Conservation (phyloP, 2,888 invertebrate species). For the Microctonus hyperodae region DNA sequence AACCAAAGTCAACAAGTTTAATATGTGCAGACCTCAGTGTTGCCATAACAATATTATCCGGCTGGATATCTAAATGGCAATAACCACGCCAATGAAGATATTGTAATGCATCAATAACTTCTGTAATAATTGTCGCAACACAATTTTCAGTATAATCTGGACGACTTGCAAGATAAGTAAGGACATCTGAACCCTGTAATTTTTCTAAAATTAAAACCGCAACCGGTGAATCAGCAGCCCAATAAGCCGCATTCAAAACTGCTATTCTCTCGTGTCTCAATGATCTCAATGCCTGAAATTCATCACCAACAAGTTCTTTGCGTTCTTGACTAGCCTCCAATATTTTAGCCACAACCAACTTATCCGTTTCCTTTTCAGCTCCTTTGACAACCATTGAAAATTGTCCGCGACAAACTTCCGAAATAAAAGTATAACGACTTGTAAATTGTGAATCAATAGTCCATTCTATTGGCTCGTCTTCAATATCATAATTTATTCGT, state of each 20-base stretch:
- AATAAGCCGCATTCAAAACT: slow-evolving; percentile 75
- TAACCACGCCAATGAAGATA: slow-evolving; percentile 95
- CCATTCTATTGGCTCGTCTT: slow-evolving; percentile 79
- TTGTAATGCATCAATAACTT: slow-evolving; percentile 88
- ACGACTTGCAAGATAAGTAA: slow-evolving; percentile 86
- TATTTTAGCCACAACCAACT: slow-evolving; percentile 85
- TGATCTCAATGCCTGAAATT: slow-evolving; percentile 83
- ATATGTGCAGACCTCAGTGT: slow-evolving; percentile 84
- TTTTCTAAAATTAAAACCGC: slow-evolving; percentile 82
- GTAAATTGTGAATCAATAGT: slow-evolving; percentile 71
- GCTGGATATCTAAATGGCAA: slow-evolving; percentile 89
- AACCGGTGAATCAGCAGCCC: slow-evolving; percentile 72
- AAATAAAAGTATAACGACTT: slow-evolving; percentile 84
- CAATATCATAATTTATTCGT: slow-evolving; percentile 76
- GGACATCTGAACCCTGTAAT: slow-evolving; percentile 88
- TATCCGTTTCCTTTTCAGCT: slow-evolving; percentile 77
- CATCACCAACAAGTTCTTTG: slow-evolving; percentile 71
- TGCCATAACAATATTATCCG: slow-evolving; percentile 94
- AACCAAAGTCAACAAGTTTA: slow-evolving; percentile 92
- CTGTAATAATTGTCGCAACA: slow-evolving; percentile 85
- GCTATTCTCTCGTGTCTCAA: slow-evolving; percentile 90
- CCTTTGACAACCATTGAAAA: slow-evolving; percentile 87
- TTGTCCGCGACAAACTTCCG: slow-evolving; percentile 84
- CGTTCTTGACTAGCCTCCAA: slow-evolving; percentile 73
- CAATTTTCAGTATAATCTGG: slow-evolving; percentile 94